These are phyloP conservation scores for Cliona cf. orientalis DNA, from an alignment of 37 sponge, comb jelly and placozoan species.

Conservation along the genomic window DNA sequence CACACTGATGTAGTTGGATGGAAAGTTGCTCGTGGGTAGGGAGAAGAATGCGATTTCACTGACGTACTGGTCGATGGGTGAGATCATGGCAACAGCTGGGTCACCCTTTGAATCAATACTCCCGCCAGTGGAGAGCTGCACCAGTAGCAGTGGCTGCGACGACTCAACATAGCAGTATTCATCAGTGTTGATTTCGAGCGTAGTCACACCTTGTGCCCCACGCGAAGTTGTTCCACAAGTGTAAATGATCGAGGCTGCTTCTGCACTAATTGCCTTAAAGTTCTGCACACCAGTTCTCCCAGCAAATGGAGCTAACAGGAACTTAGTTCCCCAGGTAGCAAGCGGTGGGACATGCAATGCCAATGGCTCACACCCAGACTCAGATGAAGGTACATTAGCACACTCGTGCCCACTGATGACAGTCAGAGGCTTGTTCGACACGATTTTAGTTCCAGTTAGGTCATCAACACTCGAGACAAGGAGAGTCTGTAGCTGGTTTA, in stretches of 20 bases:
- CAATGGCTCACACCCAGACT: slow-evolving; percentile 5
- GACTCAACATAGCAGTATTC: slow-evolving; percentile 4
- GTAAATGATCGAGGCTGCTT: not conserved
- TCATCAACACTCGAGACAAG: slow-evolving; percentile 11
- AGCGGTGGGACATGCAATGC: slow-evolving; percentile 17
- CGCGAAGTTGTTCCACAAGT: not conserved
- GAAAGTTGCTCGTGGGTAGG: not conserved
- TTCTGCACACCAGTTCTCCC: slow-evolving; percentile 1
- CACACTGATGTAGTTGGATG: slow-evolving; percentile 2
- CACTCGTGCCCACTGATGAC: slow-evolving; percentile 31
- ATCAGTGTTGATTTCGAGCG: not conserved
- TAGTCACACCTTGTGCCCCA: not conserved
- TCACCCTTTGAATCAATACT: slow-evolving; percentile 9
- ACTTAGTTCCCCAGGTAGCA: slow-evolving; percentile 13
- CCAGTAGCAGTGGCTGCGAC: not conserved
- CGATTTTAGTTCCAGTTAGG: slow-evolving; percentile 16
- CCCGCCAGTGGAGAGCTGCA: not conserved
- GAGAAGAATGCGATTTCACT: not conserved
- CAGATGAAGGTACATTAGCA: not conserved
- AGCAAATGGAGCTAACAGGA: slow-evolving; percentile 11
- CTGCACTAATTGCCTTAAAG: slow-evolving; percentile 7
- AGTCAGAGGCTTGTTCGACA: slow-evolving; percentile 14
- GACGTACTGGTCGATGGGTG: slow-evolving; percentile 17
- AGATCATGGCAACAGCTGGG: slow-evolving; percentile 7
- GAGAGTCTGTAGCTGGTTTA: slow-evolving; percentile 6